Evolutionary conservation across 2,113 vertebrate species (phyloP), one percentile per base, ranked within the genome.

Genomic region (Proteles cristata): DNA sequence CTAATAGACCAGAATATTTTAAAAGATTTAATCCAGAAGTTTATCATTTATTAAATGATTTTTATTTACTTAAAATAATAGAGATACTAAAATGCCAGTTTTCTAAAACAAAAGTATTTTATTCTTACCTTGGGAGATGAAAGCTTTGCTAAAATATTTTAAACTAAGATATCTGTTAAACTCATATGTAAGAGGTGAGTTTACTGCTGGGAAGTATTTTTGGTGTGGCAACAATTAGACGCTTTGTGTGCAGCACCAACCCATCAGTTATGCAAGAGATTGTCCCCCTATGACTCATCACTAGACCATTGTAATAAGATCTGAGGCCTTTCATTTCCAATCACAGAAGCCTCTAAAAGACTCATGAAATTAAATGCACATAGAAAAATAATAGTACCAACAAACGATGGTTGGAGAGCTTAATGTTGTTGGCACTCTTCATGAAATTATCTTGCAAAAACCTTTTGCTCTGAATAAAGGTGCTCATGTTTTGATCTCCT

Each of bases 271-370:
- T 21, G 1, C 3, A 21, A 88, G 15, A 65, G 14, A 69, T 3
- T 31, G 15, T 63, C 53, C 25, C 21, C 43, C n/a, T 25, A 76
- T 43, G 33, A 74, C 65, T 71, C 43, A 87, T 88, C 50, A 88
- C 45, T 25, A 82, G 33, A 68, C 68, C 4, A 55, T 26, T 92
- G 16, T 65, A 88, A 82, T 80, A 92, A 81, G 58, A 84, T 50
- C 33, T 53, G 43, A 90, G 26, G 11, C 26, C 79, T 69, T 95
- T 91, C 55, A 82, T 90, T 94, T 95, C 88, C 90, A 79, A 92
- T 95, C 65, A 93, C 25, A 35, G 9, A 83, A 80, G n/a, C 12
- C 31, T 63, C 31, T n/a, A 66, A 94, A 97, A 88, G 43, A 88
- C 33, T 61, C 85, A 96, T 50, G 61, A 94, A 83, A 81, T 90